Evolutionary conservation across 2,113 vertebrate species (phyloP).

Genomic region (Dinomys branickii): DNA sequence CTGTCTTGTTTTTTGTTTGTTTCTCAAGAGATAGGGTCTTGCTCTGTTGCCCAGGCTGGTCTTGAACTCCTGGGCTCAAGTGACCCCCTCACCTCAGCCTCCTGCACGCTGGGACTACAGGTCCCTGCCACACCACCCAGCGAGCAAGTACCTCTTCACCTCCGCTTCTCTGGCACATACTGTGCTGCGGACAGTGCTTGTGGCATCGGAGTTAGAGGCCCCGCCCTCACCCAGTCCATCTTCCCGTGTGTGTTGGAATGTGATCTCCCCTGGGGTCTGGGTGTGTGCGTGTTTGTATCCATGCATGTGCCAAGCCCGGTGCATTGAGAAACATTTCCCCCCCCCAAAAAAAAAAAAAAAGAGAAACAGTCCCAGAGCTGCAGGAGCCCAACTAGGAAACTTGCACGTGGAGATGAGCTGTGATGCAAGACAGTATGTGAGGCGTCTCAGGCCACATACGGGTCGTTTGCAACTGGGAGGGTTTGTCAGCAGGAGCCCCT

Average conservation of each 20-base stretch:
- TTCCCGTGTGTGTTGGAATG: background rate
- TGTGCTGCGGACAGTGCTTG: background rate
- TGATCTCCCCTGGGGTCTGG: background rate
- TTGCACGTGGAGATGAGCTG: background rate
- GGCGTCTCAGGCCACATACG: background rate
- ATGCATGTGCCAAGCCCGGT: background rate
- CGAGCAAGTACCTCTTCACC: background rate
- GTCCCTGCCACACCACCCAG: background rate
- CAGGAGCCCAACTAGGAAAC: background rate
- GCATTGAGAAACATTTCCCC: background rate
- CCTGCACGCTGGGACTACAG: no score
- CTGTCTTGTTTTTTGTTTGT: background rate
- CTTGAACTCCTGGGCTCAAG: background rate
- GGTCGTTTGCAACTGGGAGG: background rate
- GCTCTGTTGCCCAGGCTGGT: background rate
- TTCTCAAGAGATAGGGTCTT: background rate
- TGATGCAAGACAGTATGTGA: background rate
- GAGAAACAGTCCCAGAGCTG: background rate
- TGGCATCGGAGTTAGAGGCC: background rate
- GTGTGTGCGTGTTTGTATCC: no score
- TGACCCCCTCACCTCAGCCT: background rate
- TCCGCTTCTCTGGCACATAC: background rate
- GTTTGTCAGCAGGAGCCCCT: background rate
- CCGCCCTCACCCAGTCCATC: background rate
- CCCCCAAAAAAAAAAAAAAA: no score